Conservation (phyloP, 1,140 invertebrate genomes). For the Andricus grossulariae region DNA sequence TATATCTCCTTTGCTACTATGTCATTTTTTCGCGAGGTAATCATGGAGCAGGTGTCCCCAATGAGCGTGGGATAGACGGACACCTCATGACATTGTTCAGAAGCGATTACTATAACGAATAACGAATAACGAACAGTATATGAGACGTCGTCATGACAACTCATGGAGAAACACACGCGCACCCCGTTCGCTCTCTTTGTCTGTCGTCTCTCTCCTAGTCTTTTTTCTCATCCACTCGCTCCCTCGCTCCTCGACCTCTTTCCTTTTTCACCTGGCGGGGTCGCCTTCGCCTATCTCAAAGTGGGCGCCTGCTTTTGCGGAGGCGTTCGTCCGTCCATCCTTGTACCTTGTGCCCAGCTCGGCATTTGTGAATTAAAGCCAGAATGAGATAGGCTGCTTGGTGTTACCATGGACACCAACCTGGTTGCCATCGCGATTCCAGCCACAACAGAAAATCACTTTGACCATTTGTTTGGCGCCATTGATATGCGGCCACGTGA, state of each 20-base stretch:
- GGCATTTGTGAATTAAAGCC: slow-evolving; percentile 64
- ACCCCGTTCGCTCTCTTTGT: slow-evolving; percentile 41
- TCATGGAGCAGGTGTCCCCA: slow-evolving; percentile 70
- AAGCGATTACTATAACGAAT: slow-evolving; percentile 70
- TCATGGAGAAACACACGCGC: slow-evolving; percentile 68
- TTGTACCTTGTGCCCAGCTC: slow-evolving; percentile 38
- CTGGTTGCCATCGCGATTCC: slow-evolving; percentile 74
- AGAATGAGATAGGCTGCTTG: slow-evolving; percentile 58
- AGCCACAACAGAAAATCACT: slow-evolving; percentile 74
- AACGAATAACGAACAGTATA: slow-evolving; percentile 27
- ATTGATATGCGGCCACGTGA: slow-evolving; percentile 66
- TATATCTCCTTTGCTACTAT: slow-evolving; percentile 35
- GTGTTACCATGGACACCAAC: slow-evolving; percentile 64
- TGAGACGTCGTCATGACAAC: slow-evolving; percentile 65
- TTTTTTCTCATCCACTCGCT: slow-evolving; percentile 33
- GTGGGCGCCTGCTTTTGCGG: slow-evolving; percentile 49
- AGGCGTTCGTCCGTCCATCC: slow-evolving; percentile 50
- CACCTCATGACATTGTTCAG: slow-evolving; percentile 62
- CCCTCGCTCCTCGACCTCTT: slow-evolving; percentile 42
- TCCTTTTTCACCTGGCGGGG: slow-evolving; percentile 56
- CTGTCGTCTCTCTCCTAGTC: slow-evolving; percentile 38
- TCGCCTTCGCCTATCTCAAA: slow-evolving; percentile 49
- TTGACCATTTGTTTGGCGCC: slow-evolving; percentile 72
- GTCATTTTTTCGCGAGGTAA: slow-evolving; percentile 60
- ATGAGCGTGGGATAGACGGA: slow-evolving; percentile 70